Conservation (phyloP, 2,888 invertebrate species). For the Stenoptilia bipunctidactyla region DNA sequence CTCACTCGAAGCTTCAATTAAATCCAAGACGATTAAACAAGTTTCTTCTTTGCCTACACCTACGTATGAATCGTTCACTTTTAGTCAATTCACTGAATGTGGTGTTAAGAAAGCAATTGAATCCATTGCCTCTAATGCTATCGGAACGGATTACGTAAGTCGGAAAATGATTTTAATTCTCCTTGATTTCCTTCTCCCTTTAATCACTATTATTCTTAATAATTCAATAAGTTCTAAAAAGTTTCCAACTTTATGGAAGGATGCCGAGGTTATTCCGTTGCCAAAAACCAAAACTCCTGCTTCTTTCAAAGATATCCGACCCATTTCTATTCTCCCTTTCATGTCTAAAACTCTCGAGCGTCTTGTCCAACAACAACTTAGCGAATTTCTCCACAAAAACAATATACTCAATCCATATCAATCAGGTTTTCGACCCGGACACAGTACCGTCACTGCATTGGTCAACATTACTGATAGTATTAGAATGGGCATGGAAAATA, state of each 20-base stretch:
- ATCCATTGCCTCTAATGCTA: too few relatives aligned
- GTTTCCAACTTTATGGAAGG: background rate
- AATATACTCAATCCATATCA: background rate
- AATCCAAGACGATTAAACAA: too few relatives aligned
- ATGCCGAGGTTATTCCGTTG: background rate
- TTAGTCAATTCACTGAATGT: too few relatives aligned
- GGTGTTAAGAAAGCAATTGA: too few relatives aligned
- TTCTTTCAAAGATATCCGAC: background rate
- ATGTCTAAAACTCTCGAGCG: background rate
- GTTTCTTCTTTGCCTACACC: too few relatives aligned
- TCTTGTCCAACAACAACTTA: background rate
- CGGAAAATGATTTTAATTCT: background rate
- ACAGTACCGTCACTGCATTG: background rate
- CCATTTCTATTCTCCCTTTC: background rate
- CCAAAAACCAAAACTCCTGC: background rate
- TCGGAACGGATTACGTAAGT: background rate
- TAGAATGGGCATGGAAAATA: background rate
- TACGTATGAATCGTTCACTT: too few relatives aligned
- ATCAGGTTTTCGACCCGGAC: background rate
- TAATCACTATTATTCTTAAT: background rate
- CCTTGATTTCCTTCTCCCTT: background rate
- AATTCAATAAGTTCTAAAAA: background rate
- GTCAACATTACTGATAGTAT: background rate
- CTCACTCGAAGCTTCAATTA: too few relatives aligned
- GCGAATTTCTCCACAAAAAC: background rate